Evolutionary conservation across 1,140 invertebrate genomes (phyloP).

Genomic region (Varroa destructor): DNA sequence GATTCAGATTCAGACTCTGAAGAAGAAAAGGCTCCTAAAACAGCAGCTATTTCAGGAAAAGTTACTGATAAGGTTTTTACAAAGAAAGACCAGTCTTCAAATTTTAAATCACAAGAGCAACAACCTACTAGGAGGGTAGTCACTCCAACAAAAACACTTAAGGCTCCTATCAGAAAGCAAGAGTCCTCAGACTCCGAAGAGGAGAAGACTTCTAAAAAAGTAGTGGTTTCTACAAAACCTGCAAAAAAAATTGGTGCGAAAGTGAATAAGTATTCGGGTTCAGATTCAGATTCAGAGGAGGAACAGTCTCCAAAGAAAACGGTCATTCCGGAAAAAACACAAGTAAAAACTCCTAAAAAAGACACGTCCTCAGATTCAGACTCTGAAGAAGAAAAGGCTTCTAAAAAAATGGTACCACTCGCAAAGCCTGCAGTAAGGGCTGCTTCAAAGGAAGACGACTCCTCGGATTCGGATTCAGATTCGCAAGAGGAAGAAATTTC

Average conservation of each 20-base stretch:
- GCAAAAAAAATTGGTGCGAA: conserved; percentile 7
- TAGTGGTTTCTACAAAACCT: neutral
- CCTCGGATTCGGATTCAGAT: conserved; percentile 30
- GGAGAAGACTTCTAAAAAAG: neutral
- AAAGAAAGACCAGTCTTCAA: conserved; percentile 23
- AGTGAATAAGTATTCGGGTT: conserved; percentile 31
- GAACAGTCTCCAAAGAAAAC: conserved; percentile 33
- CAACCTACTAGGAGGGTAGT: conserved; percentile 3
- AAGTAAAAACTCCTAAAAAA: conserved; percentile 34
- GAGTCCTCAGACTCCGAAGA: neutral
- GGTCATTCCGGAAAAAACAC: neutral
- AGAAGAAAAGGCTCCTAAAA: neutral
- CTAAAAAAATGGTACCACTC: conserved; percentile 25
- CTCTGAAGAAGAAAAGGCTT: conserved; percentile 30
- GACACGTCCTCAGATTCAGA: conserved; percentile 29
- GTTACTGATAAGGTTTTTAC: too few relatives aligned
- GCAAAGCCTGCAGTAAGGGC: conserved; percentile 29
- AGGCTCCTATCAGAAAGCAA: neutral
- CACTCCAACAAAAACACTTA: neutral
- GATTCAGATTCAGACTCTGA: neutral
- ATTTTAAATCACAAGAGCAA: neutral
- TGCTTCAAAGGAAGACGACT: conserved; percentile 32
- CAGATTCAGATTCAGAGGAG: conserved; percentile 31
- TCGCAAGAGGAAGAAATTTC: conserved; percentile 30
- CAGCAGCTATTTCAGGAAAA: too few relatives aligned